Base-by-base conservation (phyloP, 1,140 invertebrate species). In the Diorhabda sublineata region DNA sequence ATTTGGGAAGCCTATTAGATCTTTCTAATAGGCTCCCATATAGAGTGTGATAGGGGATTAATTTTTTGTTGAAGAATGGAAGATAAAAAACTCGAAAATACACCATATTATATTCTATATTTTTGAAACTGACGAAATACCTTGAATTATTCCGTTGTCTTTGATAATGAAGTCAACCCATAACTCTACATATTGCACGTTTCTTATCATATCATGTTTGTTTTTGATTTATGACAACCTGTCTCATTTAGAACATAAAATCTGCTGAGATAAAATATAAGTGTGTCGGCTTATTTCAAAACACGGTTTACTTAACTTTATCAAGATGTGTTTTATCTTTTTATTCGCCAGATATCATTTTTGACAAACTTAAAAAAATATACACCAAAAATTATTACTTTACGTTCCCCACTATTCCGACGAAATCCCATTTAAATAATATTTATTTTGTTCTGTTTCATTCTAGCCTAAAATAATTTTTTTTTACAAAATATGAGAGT, bases 161-260 rank as follows among this genome's bases (percentile, higher is more conserved):
- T 62, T 62, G n/a, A 62, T 62, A 62, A 62, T 52, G 47, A 8
- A 42, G 7, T 62, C 6, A 11, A 47, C 61, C 45, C 45, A 62
- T 47, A 62, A 4, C 9, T 62, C 9, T 42, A 7, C 42, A 41
- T 8, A 62, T 8, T 8, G 5, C 44, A 41, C 26, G 11, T 11
- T 64, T 44, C 45, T 73, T 73, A 73, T 73, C 72, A 67, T 66
- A 59, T 70, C 26, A 26, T 26, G 69, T 69, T 71, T 74, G 61
- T 69, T 75, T 56, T 71, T 75, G 71, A 75, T 75, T 75, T 75
- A 75, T 66, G 64, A 71, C 71, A 72, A 74, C 70, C 63, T 71
- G 66, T 67, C 70, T 72, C 69, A 67, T 68, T 65, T 67, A 69
- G 52, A 70, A 71, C 68, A 64, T 69, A 73, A 75, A 75, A 75